A percentile compares a stretch with the other conserved stretches of the same genome.
phyloP scores from a whole-genome alignment of 2,113 vertebrate species.

The Dipodomys ordii region DNA sequence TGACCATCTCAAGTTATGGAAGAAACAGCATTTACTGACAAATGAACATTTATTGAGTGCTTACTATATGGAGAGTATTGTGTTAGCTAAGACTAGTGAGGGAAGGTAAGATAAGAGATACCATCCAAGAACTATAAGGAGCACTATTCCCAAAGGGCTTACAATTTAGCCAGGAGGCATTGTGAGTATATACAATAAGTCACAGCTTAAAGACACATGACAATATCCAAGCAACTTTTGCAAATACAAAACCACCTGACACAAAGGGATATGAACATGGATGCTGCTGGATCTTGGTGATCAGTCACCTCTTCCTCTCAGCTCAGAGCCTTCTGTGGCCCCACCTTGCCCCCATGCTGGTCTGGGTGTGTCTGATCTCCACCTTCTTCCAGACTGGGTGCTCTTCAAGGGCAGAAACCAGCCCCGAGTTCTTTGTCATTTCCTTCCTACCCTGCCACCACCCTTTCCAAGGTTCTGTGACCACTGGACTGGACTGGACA shows the following conservation, averaged over 20 bases:
- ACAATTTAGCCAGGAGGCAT: slow-evolving; percentile 1
- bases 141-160: not conserved
- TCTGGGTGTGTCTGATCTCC: slow-evolving; percentile 9
- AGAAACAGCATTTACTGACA: slow-evolving; percentile 15
- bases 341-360: not conserved
- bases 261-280: not conserved
- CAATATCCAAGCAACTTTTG: not conserved
- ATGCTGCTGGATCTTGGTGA: not conserved
- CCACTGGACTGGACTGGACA: not conserved
- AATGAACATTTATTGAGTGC: slow-evolving; percentile 64
- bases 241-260: not conserved
- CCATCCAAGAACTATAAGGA: not conserved
- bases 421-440: not conserved
- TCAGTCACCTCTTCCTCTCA: not conserved
- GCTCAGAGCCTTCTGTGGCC: not conserved
- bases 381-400: not conserved
- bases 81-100: not conserved
- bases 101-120: not conserved
- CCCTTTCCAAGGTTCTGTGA: not conserved
- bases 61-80: not conserved
- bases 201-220: slow-evolving; percentile 9
- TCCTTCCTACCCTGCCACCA: not conserved
- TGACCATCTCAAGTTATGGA: not conserved
- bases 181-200: not conserved
- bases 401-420: slow-evolving; percentile 32